Base-by-base conservation (phyloP, 2,888 invertebrate genomes). In the Subacronicta megacephala region DNA sequence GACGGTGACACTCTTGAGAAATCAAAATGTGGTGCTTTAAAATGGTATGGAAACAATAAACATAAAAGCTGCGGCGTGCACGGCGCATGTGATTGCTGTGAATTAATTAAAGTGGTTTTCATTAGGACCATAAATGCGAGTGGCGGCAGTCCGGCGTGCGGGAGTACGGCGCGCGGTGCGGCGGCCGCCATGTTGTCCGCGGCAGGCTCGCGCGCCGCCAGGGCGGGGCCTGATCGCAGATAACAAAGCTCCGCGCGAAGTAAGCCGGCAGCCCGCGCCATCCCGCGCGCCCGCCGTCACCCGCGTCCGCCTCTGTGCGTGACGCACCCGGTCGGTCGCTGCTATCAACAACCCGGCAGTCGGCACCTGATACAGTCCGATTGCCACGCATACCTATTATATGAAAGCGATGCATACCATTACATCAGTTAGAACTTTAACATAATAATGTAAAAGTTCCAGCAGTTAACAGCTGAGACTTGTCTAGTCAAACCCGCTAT, bases 41-140 rank as follows among this genome's bases (percentile, higher is more conserved):
- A 92, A 90, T 90, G 88, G 90, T 92, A 92, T 90, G 88, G 85
- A 91, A 90, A 92, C 89, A 90, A 93, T 93, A 92, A 93, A 92
- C 90, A 88, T 93, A 92, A 93, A 93, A 92, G 89, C 90, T 81
- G 83, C 82, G 80, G 45, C 54, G 33, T 84, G 86, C 82, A 81
- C 82, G 81, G 81, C 86, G 85, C 85, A 84, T 88, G 90, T 90
- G 93, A 93, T 93, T 91, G 91, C 90, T 89, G 92, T 89, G 93
- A 91, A 93, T 93, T 93, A 93, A 94, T 94, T 93, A 93, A 88
- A 92, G 90, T 92, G 92, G 87, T 87, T 92, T 93, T 93, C 91
- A 91, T 93, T 91, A 91, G 88, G 87, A 85, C 81, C 82, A 89
- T 91, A 91, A 90, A 91, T 67, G 62, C 62, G 65, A 66, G 65